These are phyloP conservation scores for Spodoptera littoralis DNA, from an alignment of 2,888 invertebrate species.

Conservation along the genomic window DNA sequence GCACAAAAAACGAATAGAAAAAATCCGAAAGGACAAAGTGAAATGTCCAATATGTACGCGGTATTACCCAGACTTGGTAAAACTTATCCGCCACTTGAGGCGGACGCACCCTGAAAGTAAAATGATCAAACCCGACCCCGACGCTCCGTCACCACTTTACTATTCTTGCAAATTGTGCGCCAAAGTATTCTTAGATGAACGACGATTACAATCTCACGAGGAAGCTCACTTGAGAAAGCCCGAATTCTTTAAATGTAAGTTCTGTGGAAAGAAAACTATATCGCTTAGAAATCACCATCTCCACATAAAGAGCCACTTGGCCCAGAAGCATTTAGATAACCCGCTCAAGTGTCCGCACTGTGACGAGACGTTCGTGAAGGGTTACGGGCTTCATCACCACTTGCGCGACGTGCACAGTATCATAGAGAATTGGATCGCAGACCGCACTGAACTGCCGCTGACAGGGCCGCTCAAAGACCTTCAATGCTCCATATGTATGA, in stretches of 20 bases:
- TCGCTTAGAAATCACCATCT: conserved; percentile 79
- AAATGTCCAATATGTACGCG: conserved; percentile 84
- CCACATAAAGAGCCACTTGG: conserved; percentile 82
- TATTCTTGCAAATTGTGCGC: conserved; percentile 84
- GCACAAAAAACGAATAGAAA: conserved; percentile 80
- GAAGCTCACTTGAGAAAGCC: conserved; percentile 81
- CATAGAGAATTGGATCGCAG: conserved; percentile 83
- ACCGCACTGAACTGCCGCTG: conserved; percentile 68
- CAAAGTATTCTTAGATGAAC: conserved; percentile 79
- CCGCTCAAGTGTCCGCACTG: conserved; percentile 82
- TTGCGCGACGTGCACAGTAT: conserved; percentile 79
- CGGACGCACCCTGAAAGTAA: conserved; percentile 85
- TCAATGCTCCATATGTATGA: conserved; percentile 84
- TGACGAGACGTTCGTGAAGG: conserved; percentile 77
- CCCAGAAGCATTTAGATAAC: conserved; percentile 77
- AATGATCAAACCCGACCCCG: conserved; percentile 86
- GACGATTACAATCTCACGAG: conserved; percentile 76
- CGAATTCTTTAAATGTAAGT: conserved; percentile 83
- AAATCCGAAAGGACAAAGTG: conserved; percentile 79
- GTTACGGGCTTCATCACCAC: conserved; percentile 83
- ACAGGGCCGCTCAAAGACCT: conserved; percentile 80
- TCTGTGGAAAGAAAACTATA: conserved; percentile 82
- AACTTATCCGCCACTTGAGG: conserved; percentile 82
- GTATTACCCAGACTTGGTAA: conserved; percentile 79
- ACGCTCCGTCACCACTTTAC: conserved; percentile 78